Conservation (phyloP, 2,113 vertebrate genomes). For the Ophthalmolycus amberensis region DNA sequence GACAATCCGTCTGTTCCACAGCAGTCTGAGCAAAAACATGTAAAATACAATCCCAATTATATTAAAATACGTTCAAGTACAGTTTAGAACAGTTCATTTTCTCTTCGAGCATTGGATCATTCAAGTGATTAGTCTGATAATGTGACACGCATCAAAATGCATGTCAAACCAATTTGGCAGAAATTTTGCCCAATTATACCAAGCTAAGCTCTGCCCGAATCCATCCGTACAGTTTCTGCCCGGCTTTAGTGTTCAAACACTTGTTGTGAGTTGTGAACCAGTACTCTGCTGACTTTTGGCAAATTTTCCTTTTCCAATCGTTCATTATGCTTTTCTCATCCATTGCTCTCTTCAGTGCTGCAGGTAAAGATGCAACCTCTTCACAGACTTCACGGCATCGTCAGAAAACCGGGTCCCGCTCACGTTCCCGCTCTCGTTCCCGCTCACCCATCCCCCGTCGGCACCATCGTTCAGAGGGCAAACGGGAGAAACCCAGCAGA, state of each 20-base stretch:
- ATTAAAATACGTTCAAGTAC: too few relatives aligned
- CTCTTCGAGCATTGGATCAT: too few relatives aligned
- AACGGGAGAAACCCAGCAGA: conserved; percentile 38
- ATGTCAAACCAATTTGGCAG: too few relatives aligned
- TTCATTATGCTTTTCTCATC: background rate
- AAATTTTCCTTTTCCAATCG: background rate
- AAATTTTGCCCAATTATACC: too few relatives aligned
- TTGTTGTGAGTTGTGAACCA: background rate
- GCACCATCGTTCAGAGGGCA: background rate
- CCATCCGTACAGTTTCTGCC: background rate
- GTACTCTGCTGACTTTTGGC: background rate
- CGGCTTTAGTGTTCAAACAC: background rate
- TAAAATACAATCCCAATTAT: too few relatives aligned
- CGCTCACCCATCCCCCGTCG: conserved; percentile 60
- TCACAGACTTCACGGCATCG: conserved; percentile 43
- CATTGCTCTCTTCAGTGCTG: background rate
- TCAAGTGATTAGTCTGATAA: too few relatives aligned
- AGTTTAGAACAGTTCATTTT: too few relatives aligned
- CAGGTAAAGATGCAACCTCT: conserved; percentile 21
- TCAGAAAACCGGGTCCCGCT: background rate
- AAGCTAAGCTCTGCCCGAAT: too few relatives aligned
- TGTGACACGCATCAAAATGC: too few relatives aligned
- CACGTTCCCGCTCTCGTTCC: conserved; percentile 40
- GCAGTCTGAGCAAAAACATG: too few relatives aligned
- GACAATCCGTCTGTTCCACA: too few relatives aligned